Base-by-base conservation (phyloP, 2,797 vertebrate species). In the Hippopotamyrus pictus region DNA sequence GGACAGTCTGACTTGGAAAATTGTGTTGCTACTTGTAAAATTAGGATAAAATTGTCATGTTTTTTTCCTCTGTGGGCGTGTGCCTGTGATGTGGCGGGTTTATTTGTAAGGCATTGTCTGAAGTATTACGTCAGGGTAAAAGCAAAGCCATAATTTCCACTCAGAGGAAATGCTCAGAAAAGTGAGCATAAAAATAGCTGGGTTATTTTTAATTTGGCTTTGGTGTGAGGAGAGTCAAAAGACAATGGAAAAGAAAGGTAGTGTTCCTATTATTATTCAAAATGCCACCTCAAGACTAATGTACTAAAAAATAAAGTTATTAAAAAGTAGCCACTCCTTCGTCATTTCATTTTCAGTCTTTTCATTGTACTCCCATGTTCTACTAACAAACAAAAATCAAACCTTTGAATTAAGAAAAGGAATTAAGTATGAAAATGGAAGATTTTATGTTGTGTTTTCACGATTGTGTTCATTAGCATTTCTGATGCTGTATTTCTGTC, bases 131-230 rank as follows among this genome's bases (percentile, higher is more conserved):
- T 25, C n/a, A 48, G 83, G 57, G 57, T 1, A 22, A 2, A 44
- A 89, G 29, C 41, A 84, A 65, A 48, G 22, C 88, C 88, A 65
- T 51, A 50, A 44, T 83, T 57, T 83, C 87, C 44, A 22, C 76
- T 46, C 9, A 46, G 83, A 33, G 25, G 37, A 53, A 89, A 84
- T 50, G 41, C 12, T 9, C 37, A 57, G 17, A 59, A 37, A 29
- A n/a, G 11, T 17, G 4, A 53, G 41, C 57, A 73, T 73, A 53
- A 69, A 86, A 69, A 89, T 73, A 89, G 57, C 51, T 73, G 59
- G 44, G 46, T 46, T 89, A 89, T 89, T 86, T 86, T 89, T 89
- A 69, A 11, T 17, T 33, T 25, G 9, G 29, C 14, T 89, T 53
- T 86, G 59, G 88, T 14, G 29, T 37, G 7, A 8, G 25, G 3